Evolutionary conservation across 2,888 invertebrate genomes (phyloP).

Genomic region (Philopedon plagiatum): DNA sequence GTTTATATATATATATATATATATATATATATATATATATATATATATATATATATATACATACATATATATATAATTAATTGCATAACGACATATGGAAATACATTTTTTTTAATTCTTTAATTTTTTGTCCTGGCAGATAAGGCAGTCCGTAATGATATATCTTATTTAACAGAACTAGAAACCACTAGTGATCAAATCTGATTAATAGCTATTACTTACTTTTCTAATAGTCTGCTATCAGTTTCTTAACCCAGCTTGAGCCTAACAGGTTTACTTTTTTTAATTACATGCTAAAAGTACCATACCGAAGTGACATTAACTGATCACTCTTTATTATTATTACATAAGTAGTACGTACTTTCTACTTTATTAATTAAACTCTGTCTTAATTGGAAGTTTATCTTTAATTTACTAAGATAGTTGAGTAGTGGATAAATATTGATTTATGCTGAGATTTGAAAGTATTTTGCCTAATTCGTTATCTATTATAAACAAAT

Average conservation of each 20-base stretch:
- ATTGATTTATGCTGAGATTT: background rate
- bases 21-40: slow-evolving; percentile 1
- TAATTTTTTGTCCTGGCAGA: background rate
- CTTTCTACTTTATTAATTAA: slow-evolving; percentile 33
- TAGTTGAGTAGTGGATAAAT: background rate
- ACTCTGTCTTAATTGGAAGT: slow-evolving; percentile 13
- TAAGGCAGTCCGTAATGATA: background rate
- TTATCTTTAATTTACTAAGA: slow-evolving; percentile 25
- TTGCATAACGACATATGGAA: too few relatives aligned
- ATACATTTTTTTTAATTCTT: too few relatives aligned
- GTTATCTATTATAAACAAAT: slow-evolving; percentile 8
- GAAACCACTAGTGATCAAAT: background rate
- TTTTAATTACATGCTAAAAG: slow-evolving; percentile 9
- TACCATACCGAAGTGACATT: slow-evolving; percentile 15
- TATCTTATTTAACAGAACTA: background rate
- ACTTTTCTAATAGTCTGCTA: background rate
- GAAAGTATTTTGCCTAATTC: background rate
- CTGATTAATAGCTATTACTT: background rate
- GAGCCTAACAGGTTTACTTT: slow-evolving; percentile 11
- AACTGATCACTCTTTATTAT: background rate
- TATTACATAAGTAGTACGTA: background rate
- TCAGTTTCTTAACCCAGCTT: background rate
- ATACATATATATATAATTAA: background rate
- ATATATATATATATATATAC: background rate
- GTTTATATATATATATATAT: slow-evolving; percentile 1